These are phyloP conservation scores for Arctopsyche grandis DNA, from an alignment of 1,140 invertebrate species.

Conservation along the genomic window DNA sequence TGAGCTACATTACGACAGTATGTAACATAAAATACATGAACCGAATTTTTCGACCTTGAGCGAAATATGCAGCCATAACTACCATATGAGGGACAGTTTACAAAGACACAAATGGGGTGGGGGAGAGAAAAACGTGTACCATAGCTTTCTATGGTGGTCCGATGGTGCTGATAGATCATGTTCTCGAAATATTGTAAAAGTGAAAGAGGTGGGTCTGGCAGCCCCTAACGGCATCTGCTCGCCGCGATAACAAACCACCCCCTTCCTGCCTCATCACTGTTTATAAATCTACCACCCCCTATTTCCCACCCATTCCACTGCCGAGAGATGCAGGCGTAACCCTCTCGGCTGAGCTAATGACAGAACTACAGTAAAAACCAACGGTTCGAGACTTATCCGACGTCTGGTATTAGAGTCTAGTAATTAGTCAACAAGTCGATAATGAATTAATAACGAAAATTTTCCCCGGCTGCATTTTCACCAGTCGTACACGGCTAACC, in stretches of 20 bases:
- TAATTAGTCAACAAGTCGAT: too few species aligned
- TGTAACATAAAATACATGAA: too few species aligned
- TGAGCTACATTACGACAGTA: too few species aligned
- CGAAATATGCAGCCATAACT: neutral
- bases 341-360: too few species aligned
- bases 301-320: neutral
- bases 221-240: conserved; percentile 42
- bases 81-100: neutral
- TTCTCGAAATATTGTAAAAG: conserved; percentile 45
- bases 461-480: too few species aligned
- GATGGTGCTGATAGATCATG: conserved; percentile 54
- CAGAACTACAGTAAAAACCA: too few species aligned
- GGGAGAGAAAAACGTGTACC: neutral
- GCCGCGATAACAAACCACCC: conserved; percentile 48
- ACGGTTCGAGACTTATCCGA: too few species aligned
- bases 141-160: neutral
- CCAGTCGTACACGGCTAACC: too few species aligned
- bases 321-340: neutral
- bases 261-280: conserved; percentile 29
- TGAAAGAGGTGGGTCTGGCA: conserved; percentile 35
- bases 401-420: too few species aligned
- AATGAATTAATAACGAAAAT: too few species aligned
- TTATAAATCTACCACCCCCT: conserved; percentile 46
- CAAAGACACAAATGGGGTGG: neutral
- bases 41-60: neutral